A percentile compares a stretch with the other conserved stretches of the same genome.
These are phyloP conservation scores for Clupea harengus DNA, from an alignment of 2,113 vertebrate genomes.

Conservation along the genomic window DNA sequence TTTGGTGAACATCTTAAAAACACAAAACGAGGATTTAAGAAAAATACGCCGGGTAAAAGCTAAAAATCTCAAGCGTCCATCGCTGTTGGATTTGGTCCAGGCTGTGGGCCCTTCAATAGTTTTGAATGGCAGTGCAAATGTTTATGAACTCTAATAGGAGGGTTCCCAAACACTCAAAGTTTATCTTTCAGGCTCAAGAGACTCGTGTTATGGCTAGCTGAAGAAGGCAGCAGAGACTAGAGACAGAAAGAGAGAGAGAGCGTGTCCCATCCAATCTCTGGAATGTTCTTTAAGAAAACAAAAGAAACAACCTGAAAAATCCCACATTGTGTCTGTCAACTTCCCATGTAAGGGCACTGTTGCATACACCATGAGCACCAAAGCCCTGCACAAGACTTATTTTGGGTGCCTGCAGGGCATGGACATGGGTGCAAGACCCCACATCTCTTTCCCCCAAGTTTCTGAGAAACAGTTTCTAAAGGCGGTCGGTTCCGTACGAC, in stretches of 20 bases:
- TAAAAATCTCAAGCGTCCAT: not conserved
- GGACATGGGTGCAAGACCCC: not conserved
- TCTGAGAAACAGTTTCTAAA: not conserved
- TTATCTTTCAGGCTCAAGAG: slow-evolving; percentile 16
- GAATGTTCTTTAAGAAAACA: not conserved
- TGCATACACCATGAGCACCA: not conserved
- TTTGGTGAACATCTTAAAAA: slow-evolving; percentile 3
- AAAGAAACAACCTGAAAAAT: not conserved
- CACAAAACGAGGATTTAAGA: not conserved
- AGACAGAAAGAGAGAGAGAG: not conserved
- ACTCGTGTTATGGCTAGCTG: slow-evolving; percentile 11
- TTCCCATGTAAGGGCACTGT: not conserved
- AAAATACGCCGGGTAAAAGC: slow-evolving; percentile 3
- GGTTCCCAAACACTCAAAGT: slow-evolving; percentile 4
- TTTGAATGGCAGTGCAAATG: slow-evolving; percentile 19
- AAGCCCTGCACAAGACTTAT: not conserved
- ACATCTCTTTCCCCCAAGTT: not conserved
- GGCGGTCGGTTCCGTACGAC: not conserved
- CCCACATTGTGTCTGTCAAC: not conserved
- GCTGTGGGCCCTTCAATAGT: not conserved
- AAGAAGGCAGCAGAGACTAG: not conserved
- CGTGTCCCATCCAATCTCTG: not conserved
- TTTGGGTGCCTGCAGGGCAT: not conserved
- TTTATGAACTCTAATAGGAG: slow-evolving; percentile 1
- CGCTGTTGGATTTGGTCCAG: slow-evolving; percentile 9